These are phyloP conservation scores for Pachymerium ferrugineum DNA, from an alignment of 2,888 invertebrate species.

Conservation along the genomic window DNA sequence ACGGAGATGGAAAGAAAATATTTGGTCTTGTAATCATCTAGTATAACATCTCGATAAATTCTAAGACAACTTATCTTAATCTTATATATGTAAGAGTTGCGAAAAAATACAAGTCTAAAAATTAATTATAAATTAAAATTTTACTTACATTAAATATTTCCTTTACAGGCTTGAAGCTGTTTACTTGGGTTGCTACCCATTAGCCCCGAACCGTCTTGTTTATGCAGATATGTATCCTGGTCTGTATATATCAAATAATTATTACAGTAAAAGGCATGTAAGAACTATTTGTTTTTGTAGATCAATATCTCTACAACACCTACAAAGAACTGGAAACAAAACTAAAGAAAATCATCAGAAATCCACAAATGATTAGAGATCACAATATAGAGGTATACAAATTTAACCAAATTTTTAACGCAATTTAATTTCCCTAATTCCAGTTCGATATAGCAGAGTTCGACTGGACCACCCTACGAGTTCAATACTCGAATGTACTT, in stretches of 20 bases:
- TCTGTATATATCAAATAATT: no score
- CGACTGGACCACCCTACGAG: no score
- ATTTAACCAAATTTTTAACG: not conserved
- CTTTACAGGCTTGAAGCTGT: constrained; percentile 61
- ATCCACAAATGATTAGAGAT: constrained; percentile 47
- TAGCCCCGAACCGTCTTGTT: constrained; percentile 62
- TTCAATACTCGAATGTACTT: no score
- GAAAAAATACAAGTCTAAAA: not conserved
- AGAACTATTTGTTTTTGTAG: constrained; percentile 39
- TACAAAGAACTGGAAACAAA: constrained; percentile 56
- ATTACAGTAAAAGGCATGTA: no score
- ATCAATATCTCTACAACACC: constrained; percentile 57
- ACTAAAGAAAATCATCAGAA: constrained; percentile 52
- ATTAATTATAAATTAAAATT: not conserved
- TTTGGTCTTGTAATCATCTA: constrained; percentile 28
- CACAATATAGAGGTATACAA: not conserved
- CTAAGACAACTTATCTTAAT: not conserved
- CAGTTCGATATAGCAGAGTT: no score
- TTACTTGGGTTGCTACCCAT: constrained; percentile 62
- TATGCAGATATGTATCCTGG: constrained; percentile 66
- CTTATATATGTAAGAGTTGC: not conserved
- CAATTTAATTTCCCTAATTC: no score
- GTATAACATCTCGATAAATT: no score
- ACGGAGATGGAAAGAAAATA: constrained; percentile 33
- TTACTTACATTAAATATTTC: constrained; percentile 32